Evolutionary conservation across 2,888 invertebrate species (phyloP).

Genomic region (Merodon equestris): DNA sequence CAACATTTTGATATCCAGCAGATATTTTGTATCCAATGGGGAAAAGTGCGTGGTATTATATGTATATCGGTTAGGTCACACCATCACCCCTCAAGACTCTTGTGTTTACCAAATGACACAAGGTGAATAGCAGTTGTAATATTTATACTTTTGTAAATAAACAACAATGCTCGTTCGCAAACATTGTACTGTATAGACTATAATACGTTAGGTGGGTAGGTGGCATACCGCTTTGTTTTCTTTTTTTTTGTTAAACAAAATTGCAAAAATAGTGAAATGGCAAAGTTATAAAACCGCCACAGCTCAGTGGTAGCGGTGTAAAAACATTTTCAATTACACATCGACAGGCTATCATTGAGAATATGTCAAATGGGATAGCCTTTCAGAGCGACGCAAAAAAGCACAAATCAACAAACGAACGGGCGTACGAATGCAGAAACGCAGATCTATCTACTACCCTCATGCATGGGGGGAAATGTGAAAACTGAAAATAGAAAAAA

Average conservation of each 20-base stretch:
- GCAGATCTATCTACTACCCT: constrained; percentile 8
- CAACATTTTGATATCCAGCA: no score
- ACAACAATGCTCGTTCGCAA: constrained; percentile 30
- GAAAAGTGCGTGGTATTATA: no score
- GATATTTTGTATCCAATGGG: no score
- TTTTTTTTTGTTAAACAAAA: constrained; percentile 1
- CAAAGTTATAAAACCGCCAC: constrained; percentile 2
- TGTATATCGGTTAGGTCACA: no score
- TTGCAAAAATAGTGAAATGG: no score
- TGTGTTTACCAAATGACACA: constrained; percentile 46
- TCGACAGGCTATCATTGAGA: constrained; percentile 44
- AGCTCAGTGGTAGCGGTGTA: constrained; percentile 6
- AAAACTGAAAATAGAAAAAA: no score
- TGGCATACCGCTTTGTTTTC: background rate
- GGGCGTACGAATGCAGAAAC: no score
- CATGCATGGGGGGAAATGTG: no score
- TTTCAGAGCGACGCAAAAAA: constrained; percentile 23
- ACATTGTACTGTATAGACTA: no score
- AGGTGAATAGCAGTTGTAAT: constrained; percentile 62
- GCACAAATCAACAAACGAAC: no score
- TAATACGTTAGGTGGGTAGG: no score
- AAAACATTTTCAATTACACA: constrained; percentile 43
- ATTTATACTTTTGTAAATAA: constrained; percentile 59
- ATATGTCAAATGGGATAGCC: constrained; percentile 61
- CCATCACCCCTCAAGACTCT: no score